Evolutionary conservation across 2,888 invertebrate genomes (phyloP).

Genomic region (Protula sp.): DNA sequence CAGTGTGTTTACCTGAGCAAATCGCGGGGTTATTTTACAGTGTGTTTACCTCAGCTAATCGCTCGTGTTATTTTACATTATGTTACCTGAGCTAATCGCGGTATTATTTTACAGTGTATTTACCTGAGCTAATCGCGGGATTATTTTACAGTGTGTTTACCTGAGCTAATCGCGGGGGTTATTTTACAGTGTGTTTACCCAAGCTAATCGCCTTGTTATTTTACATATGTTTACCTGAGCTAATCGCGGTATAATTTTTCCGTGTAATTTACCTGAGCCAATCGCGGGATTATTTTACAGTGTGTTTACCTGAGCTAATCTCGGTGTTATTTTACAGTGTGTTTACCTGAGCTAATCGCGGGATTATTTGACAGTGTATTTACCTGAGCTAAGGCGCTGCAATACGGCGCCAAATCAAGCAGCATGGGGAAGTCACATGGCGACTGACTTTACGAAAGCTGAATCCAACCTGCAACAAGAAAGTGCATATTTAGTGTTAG

Average conservation of each 20-base stretch:
- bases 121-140: conserved; percentile 21
- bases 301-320: not conserved
- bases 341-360: not conserved
- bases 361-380: conserved; percentile 2
- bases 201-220: not conserved
- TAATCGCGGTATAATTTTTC: not conserved
- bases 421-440: conserved; percentile 81
- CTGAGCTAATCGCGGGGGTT: not conserved
- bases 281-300: too few species aligned
- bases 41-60: not conserved
- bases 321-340: not conserved
- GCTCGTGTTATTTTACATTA: not conserved
- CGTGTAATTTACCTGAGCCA: too few species aligned
- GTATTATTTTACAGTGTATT: conserved; percentile 2
- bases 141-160: not conserved
- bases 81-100: not conserved
- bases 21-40: too few species aligned
- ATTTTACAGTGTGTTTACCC: not conserved
- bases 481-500: too few species aligned
- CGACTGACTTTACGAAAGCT: conserved; percentile 69
- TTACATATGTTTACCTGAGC: not conserved
- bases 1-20: too few species aligned
- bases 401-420: conserved; percentile 85
- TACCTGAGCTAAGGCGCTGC: conserved; percentile 62
- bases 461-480: conserved; percentile 47